Conservation (phyloP, 2,113 vertebrate species). For the Aphelocoma coerulescens region DNA sequence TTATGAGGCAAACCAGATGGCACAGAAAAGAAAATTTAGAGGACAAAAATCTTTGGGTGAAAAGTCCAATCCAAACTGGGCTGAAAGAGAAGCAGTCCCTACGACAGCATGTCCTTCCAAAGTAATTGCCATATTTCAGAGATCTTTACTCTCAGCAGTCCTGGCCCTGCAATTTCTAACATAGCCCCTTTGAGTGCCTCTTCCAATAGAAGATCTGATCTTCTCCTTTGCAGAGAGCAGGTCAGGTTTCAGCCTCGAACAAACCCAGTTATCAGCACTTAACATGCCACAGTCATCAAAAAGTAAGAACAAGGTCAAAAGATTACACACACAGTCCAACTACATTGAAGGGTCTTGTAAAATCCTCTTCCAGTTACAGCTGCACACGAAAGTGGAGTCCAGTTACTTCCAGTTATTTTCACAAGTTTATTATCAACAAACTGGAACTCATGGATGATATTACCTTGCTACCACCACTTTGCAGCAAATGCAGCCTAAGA, state of each 20-base stretch:
- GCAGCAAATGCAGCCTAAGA: not conserved
- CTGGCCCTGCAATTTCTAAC: not conserved
- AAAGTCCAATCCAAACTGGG: not conserved
- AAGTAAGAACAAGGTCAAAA: slow-evolving; percentile 23
- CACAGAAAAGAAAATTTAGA: not conserved
- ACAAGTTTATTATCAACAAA: slow-evolving; percentile 1
- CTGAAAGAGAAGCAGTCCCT: not conserved
- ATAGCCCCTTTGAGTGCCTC: not conserved
- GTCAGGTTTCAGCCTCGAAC: slow-evolving; percentile 39
- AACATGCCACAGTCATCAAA: slow-evolving; percentile 14
- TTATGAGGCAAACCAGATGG: not conserved
- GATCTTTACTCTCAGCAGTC: not conserved
- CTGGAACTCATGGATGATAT: not conserved
- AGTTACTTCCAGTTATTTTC: not conserved
- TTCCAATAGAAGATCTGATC: not conserved
- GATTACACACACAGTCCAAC: slow-evolving; percentile 21
- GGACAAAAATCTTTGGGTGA: not conserved
- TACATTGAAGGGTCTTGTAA: not conserved
- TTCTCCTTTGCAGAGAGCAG: not conserved
- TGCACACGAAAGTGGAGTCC: not conserved
- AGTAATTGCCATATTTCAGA: not conserved
- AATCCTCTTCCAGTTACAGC: not conserved
- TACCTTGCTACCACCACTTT: not conserved
- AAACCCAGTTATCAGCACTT: slow-evolving; percentile 37
- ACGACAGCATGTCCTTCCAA: not conserved